Percentiles rank a stretch among this genome's conserved stretches.
Conservation (phyloP, 2,888 invertebrate genomes). For the Scaptomyza tumidula region DNA sequence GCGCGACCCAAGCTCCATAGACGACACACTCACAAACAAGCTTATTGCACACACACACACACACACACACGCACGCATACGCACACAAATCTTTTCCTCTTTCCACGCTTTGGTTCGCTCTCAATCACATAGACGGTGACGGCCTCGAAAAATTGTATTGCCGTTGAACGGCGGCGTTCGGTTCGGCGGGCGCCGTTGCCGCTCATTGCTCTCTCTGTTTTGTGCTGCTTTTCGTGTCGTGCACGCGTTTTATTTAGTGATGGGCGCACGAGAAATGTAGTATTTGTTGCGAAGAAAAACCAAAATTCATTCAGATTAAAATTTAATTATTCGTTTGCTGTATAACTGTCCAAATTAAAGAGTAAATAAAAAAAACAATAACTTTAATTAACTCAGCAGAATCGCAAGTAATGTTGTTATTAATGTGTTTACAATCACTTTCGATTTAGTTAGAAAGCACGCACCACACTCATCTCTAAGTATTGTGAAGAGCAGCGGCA, state of each 20-base stretch:
- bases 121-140: conserved; percentile 43
- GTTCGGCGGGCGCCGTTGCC: conserved; percentile 43
- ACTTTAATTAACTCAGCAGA: not conserved
- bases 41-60: conserved; percentile 10
- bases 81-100: conserved; percentile 30
- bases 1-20: conserved; percentile 53
- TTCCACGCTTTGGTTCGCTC: conserved; percentile 29
- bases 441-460: conserved; percentile 12
- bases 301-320: not conserved
- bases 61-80: conserved; percentile 15
- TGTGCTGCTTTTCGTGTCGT: conserved; percentile 56
- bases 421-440: conserved; percentile 2
- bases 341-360: not conserved
- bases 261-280: conserved; percentile 21
- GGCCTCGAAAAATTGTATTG: conserved; percentile 53
- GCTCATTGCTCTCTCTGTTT: conserved; percentile 66
- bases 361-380: not conserved
- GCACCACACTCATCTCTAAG: conserved; percentile 34
- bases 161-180: conserved; percentile 31
- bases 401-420: not conserved
- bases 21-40: conserved; percentile 15
- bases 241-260: conserved; percentile 35
- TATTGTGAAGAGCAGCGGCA: conserved; percentile 21
- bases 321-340: not conserved
- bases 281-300: not conserved